These are phyloP conservation scores for Muraenolepis orangiensis DNA, from an alignment of 2,797 vertebrate genomes.

Conservation along the genomic window DNA sequence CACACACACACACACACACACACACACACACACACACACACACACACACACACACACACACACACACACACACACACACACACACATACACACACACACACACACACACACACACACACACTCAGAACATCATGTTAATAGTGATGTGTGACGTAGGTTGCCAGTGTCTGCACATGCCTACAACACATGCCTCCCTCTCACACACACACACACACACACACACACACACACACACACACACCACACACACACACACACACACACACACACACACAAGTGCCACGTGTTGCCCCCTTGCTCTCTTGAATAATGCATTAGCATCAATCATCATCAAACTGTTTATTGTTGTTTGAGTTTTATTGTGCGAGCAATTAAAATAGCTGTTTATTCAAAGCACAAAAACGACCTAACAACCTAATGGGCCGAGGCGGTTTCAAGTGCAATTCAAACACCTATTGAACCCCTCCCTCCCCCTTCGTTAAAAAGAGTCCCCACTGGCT, in stretches of 20 bases:
- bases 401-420: neutral
- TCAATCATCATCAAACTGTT: neutral
- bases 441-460: slow-evolving; percentile 17
- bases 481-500: slow-evolving; percentile 25
- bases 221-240: neutral
- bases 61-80: too few relatives aligned
- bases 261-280: neutral
- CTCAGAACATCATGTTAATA: neutral
- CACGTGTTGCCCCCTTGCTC: neutral
- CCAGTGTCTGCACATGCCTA: neutral
- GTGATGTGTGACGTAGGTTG: neutral
- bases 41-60: too few relatives aligned
- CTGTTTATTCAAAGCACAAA: neutral
- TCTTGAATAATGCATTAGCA: neutral
- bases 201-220: neutral
- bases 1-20: slow-evolving; percentile 1
- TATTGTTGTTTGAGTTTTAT: neutral
- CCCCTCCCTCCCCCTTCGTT: slow-evolving; percentile 25
- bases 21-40: neutral
- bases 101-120: neutral
- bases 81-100: neutral
- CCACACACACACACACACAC: neutral
- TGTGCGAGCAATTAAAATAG: neutral
- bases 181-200: neutral
- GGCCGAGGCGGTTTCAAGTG: slow-evolving; percentile 9